Evolutionary conservation across 1,140 invertebrate genomes (phyloP), one percentile per base, ranked within the genome.

Genomic region (Aphaenogaster rudis): DNA sequence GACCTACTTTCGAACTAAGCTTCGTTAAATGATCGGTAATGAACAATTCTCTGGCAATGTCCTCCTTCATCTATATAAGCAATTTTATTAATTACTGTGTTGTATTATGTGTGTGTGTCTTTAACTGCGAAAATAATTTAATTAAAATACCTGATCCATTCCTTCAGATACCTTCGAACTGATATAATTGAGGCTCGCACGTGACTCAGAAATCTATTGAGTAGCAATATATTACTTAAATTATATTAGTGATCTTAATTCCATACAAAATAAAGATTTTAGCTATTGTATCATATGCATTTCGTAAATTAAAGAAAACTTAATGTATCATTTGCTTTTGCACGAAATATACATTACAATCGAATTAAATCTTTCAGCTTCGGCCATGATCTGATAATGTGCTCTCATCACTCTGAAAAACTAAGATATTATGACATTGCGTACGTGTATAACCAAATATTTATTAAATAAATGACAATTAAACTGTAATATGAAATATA

Each of bases 11-110:
- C 7, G 89, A 33, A 33, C 81, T 92, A 13, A 94, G 90, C 36
- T 84, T 88, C 0, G 94, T 95, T 45, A 94, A 86, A 45, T 93
- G 87, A 50, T 93, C 92, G 45, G 94, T 95, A 6, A 95, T 82
- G 28, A 91, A 85, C 5, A 95, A 72, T 81, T 95, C 94, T 52
- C 88, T 91, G 0, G 86, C 90, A 2, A 95, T 91, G 48, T 95
- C 94, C 7, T 79, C 84, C 59, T 94, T 90, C 64, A 95, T 94
- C 94, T 95, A n/a, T n/a, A 36, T 42, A 36, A n/a, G 15, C 0
- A n/a, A 85, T 50, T 64, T 45, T n/a, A 80, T 45, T 42, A 76
- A 59, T 45, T 61, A 59, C 17, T 67, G 36, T 67, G 11, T 81
- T 72, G 1, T 48, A 28, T 5, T 57, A 13, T 76, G 21, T 21